Evolutionary conservation across 2,113 vertebrate genomes (phyloP).

Genomic region (Platysternon megacephalum): DNA sequence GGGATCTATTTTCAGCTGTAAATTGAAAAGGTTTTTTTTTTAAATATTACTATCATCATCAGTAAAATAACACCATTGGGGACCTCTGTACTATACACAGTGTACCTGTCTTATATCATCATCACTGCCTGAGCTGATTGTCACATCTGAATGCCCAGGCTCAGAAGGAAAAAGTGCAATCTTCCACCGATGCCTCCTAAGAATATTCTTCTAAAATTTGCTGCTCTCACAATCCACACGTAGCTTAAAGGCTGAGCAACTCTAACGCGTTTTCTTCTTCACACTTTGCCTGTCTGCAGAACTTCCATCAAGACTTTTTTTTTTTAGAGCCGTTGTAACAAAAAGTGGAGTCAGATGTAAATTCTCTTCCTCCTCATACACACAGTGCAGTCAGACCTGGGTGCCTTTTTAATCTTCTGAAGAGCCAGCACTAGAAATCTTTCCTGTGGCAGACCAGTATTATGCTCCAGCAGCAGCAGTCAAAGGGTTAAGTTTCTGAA

Average conservation of each 20-base stretch:
- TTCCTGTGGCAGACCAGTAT: background rate
- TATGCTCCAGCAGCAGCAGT: background rate
- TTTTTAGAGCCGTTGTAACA: background rate
- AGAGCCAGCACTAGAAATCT: constrained; percentile 15
- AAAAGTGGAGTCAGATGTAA: background rate
- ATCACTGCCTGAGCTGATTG: constrained; percentile 1
- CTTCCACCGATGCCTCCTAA: background rate
- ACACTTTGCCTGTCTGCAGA: background rate
- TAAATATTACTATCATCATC: background rate
- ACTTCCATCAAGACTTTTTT: background rate
- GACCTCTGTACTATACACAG: constrained; percentile 31
- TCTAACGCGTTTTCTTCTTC: background rate
- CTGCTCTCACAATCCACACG: background rate
- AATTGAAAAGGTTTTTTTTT: background rate
- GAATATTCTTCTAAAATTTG: background rate
- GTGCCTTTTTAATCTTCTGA: constrained; percentile 33
- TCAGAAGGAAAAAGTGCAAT: background rate
- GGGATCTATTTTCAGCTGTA: background rate
- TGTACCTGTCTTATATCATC: constrained; percentile 63
- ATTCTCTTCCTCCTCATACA: background rate
- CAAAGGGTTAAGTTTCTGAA: constrained; percentile 73
- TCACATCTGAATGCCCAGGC: constrained; percentile 8
- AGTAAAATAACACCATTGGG: background rate
- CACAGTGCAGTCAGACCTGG: background rate
- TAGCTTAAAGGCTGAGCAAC: background rate